Evolutionary conservation across 2,888 invertebrate species (phyloP), one percentile per base, ranked within the genome.

Genomic region (Falcaria lacertinaria): DNA sequence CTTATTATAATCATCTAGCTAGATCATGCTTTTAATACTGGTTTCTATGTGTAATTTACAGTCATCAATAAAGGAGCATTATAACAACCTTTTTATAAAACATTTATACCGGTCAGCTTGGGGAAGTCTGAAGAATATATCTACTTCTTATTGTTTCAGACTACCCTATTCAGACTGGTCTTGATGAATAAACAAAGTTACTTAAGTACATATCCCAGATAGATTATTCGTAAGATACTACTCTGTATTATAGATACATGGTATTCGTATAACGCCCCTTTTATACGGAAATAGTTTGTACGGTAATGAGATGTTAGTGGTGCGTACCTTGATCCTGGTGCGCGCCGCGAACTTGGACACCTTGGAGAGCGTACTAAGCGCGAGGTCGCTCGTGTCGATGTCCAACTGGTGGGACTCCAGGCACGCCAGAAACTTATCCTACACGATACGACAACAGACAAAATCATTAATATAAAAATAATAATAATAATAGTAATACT

Each of bases 321-420:
- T 34, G 13, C 32, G 19, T 79, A 92, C 92, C 91, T 96, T 96
- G 73, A 95, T 92, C 65, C 95, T 91, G 43, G 96, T 96, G 65
- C 94, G 92, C 49, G 95, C 93, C 34, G 96, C 96, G 80, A 96
- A 94, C 91, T 96, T 96, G 74, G 97, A 95, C 54, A 97, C 97
- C 90, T 96, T 97, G 61, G 96, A 95, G 57, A 97, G 90, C 45
- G 97, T 96, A 67, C 96, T 96, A 69, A 95, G 92, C 64, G 94
- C 94, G 49, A 96, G 92, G 79, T 97, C 97, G 78, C 94, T 95
- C 45, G 96, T 96, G 77, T 96, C 96, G 64, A 97, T 95, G 78
- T 96, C 95, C 60, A 97, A 89, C 76, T 96, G 95, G 64, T 94
- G 93, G 33, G 95, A 94, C 68, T 95, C 95, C 54, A 95, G 86